A percentile compares a stretch with the other conserved stretches of the same genome.
phyloP scores from a whole-genome alignment of 2,113 vertebrate genomes.

The Carassius gibelio region DNA sequence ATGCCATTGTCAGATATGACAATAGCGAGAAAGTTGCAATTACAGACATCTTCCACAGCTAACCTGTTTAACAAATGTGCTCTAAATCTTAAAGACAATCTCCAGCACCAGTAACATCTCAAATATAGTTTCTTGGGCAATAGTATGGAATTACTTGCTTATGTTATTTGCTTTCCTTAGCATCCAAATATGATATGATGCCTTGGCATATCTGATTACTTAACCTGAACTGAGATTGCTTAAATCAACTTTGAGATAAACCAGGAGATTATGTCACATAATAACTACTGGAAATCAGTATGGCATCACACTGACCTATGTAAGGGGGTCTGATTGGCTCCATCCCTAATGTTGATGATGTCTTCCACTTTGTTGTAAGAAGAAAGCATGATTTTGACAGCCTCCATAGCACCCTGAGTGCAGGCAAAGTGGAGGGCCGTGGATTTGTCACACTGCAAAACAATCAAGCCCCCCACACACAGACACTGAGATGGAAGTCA shows the following conservation, averaged over 20 bases:
- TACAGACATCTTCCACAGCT: background rate
- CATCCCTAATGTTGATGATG: slow-evolving; percentile 86
- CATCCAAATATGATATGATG: background rate
- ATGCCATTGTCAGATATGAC: background rate
- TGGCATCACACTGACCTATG: slow-evolving; percentile 83
- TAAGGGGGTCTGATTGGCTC: slow-evolving; percentile 88
- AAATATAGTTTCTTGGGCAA: background rate
- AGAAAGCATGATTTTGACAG: slow-evolving; percentile 89
- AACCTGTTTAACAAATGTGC: background rate
- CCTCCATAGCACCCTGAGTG: slow-evolving; percentile 91
- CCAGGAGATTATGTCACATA: background rate
- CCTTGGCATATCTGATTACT: background rate
- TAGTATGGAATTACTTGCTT: background rate
- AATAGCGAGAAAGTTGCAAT: background rate
- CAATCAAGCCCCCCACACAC: slow-evolving; percentile 17
- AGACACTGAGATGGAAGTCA: slow-evolving; percentile 22
- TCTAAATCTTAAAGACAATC: background rate
- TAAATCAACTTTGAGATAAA: background rate
- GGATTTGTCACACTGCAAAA: slow-evolving; percentile 84
- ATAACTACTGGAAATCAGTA: background rate
- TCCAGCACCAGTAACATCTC: background rate
- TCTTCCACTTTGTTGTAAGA: slow-evolving; percentile 79
- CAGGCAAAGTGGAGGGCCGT: slow-evolving; percentile 95
- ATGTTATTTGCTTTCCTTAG: background rate
- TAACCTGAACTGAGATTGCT: background rate